These are phyloP conservation scores for Plagodis dolabraria DNA, from an alignment of 2,888 invertebrate genomes.

Conservation along the genomic window DNA sequence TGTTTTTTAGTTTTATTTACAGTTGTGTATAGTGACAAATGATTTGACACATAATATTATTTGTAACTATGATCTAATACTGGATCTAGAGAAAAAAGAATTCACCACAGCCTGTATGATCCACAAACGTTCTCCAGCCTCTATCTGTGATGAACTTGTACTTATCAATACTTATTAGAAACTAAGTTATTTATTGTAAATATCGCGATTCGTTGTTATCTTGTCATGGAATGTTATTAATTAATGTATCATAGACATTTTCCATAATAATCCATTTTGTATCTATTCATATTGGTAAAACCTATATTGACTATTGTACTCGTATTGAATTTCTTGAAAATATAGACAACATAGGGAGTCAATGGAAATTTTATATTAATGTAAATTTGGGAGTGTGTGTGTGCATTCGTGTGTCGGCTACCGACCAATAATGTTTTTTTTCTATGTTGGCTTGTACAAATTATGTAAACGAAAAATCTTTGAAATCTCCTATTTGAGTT, in stretches of 20 bases:
- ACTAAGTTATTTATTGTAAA: constrained; percentile 63
- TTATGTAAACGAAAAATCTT: no score
- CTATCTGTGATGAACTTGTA: constrained; percentile 21
- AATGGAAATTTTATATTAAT: constrained; percentile 17
- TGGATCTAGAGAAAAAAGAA: no score
- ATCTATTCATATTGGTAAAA: constrained; percentile 8
- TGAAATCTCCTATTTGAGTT: no score
- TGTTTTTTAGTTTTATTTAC: no score
- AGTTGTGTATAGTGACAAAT: no score
- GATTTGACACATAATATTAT: no score
- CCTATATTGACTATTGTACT: constrained; percentile 3
- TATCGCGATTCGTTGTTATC: constrained; percentile 50
- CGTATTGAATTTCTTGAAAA: constrained; percentile 1
- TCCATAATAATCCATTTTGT: constrained; percentile 33
- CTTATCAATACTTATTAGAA: constrained; percentile 38
- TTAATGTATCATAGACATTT: constrained; percentile 55
- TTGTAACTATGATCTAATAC: no score
- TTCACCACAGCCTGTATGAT: no score
- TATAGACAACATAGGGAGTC: constrained; percentile 16
- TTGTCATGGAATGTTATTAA: constrained; percentile 60
- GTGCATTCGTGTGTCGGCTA: constrained; percentile 36
- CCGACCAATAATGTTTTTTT: background rate
- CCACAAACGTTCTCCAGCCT: background rate
- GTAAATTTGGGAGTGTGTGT: constrained; percentile 17
- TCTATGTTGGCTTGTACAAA: no score